Conservation (phyloP, 2,797 vertebrate species). For the Rousettus madagascariensis region DNA sequence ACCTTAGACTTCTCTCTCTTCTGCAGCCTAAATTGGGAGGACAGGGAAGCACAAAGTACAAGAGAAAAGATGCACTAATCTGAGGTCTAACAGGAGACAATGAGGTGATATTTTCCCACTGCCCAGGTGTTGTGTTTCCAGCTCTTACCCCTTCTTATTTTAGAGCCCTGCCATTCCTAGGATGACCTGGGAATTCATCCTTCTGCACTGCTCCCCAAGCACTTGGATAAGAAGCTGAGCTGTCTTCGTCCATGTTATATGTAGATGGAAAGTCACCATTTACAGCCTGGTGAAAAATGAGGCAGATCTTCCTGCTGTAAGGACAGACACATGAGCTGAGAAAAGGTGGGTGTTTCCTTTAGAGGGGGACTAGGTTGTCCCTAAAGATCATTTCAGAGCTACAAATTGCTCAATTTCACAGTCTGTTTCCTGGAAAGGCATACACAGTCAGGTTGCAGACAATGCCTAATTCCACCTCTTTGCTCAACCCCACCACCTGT, state of each 20-base stretch:
- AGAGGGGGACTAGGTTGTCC: background rate
- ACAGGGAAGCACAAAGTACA: constrained; percentile 44
- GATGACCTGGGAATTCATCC: constrained; percentile 13
- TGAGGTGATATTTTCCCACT: constrained; percentile 14
- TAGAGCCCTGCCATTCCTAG: constrained; percentile 42
- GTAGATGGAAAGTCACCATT: background rate
- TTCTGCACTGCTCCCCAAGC: background rate
- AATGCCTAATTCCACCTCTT: background rate
- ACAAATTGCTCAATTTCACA: background rate
- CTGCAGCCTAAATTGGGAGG: constrained; percentile 28
- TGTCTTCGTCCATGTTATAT: background rate
- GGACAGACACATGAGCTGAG: constrained; percentile 17
- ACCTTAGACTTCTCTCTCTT: constrained; percentile 52
- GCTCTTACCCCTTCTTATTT: constrained; percentile 32
- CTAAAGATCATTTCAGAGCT: constrained; percentile 46
- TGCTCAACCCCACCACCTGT: background rate
- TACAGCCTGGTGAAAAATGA: constrained; percentile 38
- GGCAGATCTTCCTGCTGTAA: constrained; percentile 29
- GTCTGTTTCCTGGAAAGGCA: constrained; percentile 32
- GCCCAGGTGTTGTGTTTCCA: background rate
- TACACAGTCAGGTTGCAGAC: background rate
- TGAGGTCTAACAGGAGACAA: constrained; percentile 58
- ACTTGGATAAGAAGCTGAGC: constrained; percentile 17
- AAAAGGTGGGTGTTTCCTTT: constrained; percentile 40
- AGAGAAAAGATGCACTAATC: constrained; percentile 44